These are phyloP conservation scores for Parnassius smintheus DNA, from an alignment of 2,888 invertebrate species.

Conservation along the genomic window DNA sequence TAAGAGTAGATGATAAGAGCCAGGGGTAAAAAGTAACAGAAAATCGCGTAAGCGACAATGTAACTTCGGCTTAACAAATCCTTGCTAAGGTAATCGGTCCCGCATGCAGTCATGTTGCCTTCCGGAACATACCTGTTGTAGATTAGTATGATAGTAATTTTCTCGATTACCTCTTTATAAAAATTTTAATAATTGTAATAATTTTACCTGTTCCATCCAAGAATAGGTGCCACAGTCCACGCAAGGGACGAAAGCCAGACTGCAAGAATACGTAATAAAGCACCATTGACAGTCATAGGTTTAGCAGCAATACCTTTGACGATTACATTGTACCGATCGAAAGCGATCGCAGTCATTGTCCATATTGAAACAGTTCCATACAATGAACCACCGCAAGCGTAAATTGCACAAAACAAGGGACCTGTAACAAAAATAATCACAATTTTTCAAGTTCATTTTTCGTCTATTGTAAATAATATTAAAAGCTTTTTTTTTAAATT, in stretches of 20 bases:
- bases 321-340: slow-evolving; percentile 92
- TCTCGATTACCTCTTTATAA: background rate
- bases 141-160: too few species aligned
- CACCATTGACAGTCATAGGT: slow-evolving; percentile 86
- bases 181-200: background rate
- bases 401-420: slow-evolving; percentile 88
- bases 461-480: background rate
- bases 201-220: slow-evolving; percentile 86
- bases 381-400: slow-evolving; percentile 88
- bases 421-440: slow-evolving; percentile 51
- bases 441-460: too few species aligned
- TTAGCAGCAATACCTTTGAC: slow-evolving; percentile 89
- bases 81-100: slow-evolving; percentile 87
- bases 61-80: slow-evolving; percentile 85
- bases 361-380: slow-evolving; percentile 92
- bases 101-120: slow-evolving; percentile 92
- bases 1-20: slow-evolving; percentile 88
- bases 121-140: slow-evolving; percentile 88
- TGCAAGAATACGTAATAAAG: slow-evolving; percentile 84
- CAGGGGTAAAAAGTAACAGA: slow-evolving; percentile 85
- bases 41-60: slow-evolving; percentile 84
- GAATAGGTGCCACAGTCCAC: slow-evolving; percentile 88
- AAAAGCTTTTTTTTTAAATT: background rate
- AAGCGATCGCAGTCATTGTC: slow-evolving; percentile 91
- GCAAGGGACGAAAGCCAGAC: slow-evolving; percentile 85